Evolutionary conservation across 2,888 invertebrate species (phyloP).

Genomic region (Podotricha telesiphe): DNA sequence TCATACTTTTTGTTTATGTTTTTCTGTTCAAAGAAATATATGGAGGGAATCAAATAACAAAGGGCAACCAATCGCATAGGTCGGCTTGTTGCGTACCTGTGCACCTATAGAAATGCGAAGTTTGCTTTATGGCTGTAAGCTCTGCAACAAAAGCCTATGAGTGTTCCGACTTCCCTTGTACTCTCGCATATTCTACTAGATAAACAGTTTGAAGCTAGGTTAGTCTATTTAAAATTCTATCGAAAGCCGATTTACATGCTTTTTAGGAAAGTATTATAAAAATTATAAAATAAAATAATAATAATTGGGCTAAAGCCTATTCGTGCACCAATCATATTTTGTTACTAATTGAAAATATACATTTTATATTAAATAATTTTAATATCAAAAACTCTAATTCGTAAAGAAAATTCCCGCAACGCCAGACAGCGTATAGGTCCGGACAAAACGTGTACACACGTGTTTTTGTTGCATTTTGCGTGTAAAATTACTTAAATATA

Average conservation of each 20-base stretch:
- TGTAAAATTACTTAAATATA: no score
- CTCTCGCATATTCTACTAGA: neutral
- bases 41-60: conserved; percentile 4
- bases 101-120: conserved; percentile 16
- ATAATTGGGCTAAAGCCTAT: no score
- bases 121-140: conserved; percentile 15
- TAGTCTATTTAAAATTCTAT: neutral
- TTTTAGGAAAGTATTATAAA: neutral
- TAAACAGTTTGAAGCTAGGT: neutral
- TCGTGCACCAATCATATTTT: no score
- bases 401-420: no score
- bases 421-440: no score
- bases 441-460: no score
- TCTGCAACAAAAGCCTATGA: conserved; percentile 21
- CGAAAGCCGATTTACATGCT: neutral
- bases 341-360: no score
- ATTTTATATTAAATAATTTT: no score
- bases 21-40: conserved; percentile 7
- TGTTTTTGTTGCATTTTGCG: no score
- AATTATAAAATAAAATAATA: no score
- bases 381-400: no score
- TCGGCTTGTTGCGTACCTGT: conserved; percentile 9
- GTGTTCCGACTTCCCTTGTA: conserved; percentile 8
- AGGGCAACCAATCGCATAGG: conserved; percentile 5
- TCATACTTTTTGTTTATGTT: neutral